A percentile compares a stretch with the other conserved stretches of the same genome.
Evolutionary conservation across 2,888 invertebrate genomes (phyloP).

Genomic region (Ochlodes sylvanus): DNA sequence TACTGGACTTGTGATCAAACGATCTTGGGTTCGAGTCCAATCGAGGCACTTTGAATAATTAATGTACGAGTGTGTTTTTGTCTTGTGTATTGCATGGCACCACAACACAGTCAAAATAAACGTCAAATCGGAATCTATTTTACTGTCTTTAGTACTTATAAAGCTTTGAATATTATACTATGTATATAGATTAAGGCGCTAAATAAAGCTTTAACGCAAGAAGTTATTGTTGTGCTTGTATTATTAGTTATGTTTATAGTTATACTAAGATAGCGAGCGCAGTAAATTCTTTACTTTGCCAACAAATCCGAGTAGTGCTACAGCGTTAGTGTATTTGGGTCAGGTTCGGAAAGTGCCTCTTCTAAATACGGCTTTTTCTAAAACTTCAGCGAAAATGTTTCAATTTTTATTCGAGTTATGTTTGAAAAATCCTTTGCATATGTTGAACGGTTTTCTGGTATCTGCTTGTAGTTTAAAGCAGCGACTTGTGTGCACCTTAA

Average conservation of each 20-base stretch:
- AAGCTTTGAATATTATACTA: background rate
- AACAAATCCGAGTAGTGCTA: conserved; percentile 63
- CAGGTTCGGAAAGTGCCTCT: conserved; percentile 57
- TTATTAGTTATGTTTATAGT: background rate
- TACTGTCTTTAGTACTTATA: background rate
- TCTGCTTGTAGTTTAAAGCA: no score
- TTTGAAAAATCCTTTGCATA: no score
- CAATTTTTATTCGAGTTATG: conserved; percentile 30
- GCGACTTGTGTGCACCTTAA: no score
- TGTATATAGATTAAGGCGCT: background rate
- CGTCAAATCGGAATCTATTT: no score
- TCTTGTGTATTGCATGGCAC: no score
- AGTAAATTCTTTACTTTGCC: conserved; percentile 67
- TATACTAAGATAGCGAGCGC: conserved; percentile 37
- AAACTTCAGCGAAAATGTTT: conserved; percentile 37
- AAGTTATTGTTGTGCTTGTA: background rate
- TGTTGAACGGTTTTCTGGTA: no score
- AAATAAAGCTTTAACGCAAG: background rate
- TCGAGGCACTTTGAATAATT: no score
- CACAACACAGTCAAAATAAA: no score
- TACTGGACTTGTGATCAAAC: no score
- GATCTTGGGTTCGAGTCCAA: no score
- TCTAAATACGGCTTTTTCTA: conserved; percentile 47
- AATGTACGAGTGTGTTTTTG: no score
- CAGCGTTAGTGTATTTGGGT: conserved; percentile 70